These are phyloP conservation scores for Bombus haemorrhoidalis DNA, from an alignment of 1,140 invertebrate genomes.

Conservation along the genomic window DNA sequence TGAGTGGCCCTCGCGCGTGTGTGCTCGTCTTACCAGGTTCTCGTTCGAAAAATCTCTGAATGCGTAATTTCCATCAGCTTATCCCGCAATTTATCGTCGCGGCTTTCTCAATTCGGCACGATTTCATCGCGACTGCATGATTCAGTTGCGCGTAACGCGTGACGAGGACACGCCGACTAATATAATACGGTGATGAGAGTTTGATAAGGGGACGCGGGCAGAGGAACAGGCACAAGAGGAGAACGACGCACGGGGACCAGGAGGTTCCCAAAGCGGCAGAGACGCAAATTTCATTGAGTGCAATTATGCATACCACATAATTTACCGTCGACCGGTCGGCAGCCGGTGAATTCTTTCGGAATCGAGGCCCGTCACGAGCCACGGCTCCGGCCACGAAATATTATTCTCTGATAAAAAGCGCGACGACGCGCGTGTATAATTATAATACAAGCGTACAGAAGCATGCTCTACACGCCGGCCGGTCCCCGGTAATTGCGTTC, in stretches of 20 bases:
- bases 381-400: slow-evolving; percentile 15
- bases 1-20: no score
- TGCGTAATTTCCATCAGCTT: neutral
- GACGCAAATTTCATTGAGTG: slow-evolving; percentile 17
- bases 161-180: neutral
- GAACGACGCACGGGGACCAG: neutral
- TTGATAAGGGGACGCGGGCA: neutral
- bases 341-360: slow-evolving; percentile 27
- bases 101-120: neutral
- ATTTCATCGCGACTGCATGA: neutral
- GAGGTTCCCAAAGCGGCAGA: neutral
- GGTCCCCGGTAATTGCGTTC: slow-evolving; percentile 40
- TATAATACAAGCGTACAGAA: neutral
- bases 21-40: no score
- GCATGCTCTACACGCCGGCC: neutral
- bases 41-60: slow-evolving; percentile 5
- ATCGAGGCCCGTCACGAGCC: slow-evolving; percentile 3
- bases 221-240: no score
- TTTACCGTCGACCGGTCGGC: neutral
- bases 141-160: slow-evolving; percentile 14
- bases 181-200: slow-evolving; percentile 3
- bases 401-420: slow-evolving; percentile 24
- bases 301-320: slow-evolving; percentile 41
- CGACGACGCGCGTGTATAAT: neutral
- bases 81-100: slow-evolving; percentile 15